phyloP scores from a whole-genome alignment of 2,113 vertebrate genomes.

The Tetrax tetrax region DNA sequence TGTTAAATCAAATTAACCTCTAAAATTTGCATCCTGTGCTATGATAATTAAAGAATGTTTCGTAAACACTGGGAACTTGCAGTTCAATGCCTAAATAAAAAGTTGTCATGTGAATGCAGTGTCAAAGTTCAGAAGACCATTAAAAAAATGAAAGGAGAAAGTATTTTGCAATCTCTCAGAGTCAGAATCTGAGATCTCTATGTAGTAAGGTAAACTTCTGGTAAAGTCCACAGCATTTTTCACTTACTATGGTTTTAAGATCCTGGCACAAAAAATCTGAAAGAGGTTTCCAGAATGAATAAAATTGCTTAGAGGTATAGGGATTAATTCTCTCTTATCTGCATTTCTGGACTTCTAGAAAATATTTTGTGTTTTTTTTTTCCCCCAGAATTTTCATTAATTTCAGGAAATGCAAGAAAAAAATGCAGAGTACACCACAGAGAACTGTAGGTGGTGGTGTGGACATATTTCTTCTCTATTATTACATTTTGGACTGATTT shows the following conservation, averaged over 20 bases:
- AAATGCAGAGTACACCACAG: neutral
- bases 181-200: neutral
- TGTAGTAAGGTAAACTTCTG: neutral
- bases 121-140: neutral
- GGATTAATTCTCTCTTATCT: neutral
- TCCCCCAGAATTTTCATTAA: neutral
- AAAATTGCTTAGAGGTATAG: neutral
- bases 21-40: neutral
- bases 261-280: neutral
- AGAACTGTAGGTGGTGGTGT: neutral
- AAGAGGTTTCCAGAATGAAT: neutral
- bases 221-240: neutral
- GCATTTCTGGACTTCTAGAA: neutral
- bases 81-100: neutral
- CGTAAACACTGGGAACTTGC: neutral
- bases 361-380: neutral
- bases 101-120: neutral
- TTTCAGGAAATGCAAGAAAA: neutral
- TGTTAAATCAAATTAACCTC: slow-evolving; percentile 28
- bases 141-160: neutral
- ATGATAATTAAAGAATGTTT: neutral
- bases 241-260: neutral
- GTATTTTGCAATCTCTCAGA: neutral
- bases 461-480: neutral
- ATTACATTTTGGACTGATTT: neutral